A percentile compares a stretch with the other conserved stretches of the same genome.
Evolutionary conservation across 2,797 vertebrate genomes (phyloP).

Genomic region (Podarcis lilfordi): DNA sequence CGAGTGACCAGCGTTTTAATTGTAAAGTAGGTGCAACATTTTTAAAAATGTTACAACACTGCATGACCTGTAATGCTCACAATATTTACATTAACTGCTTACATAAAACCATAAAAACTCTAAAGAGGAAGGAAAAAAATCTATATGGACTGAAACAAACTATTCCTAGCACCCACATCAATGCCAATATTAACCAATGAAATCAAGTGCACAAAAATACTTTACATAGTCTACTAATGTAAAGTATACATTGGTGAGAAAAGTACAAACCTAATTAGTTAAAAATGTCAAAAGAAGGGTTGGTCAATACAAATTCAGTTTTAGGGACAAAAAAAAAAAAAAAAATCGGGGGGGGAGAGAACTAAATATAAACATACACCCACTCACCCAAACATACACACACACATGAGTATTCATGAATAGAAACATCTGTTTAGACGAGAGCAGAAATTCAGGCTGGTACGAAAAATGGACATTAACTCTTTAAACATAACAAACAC

Average conservation of each 20-base stretch:
- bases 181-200: conserved; percentile 76
- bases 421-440: conserved; percentile 50
- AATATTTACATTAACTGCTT: conserved; percentile 96
- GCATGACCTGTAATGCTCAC: conserved; percentile 95
- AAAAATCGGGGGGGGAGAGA: conserved; percentile 24
- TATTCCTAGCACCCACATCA: conserved; percentile 86
- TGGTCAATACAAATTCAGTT: conserved; percentile 71
- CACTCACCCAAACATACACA: conserved; percentile 4
- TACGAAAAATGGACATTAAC: conserved; percentile 66
- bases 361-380: conserved; percentile 35
- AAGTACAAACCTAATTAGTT: conserved; percentile 81
- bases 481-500: conserved; percentile 73
- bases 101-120: conserved; percentile 86
- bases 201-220: conserved; percentile 87
- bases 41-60: conserved; percentile 94
- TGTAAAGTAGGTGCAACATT: conserved; percentile 97
- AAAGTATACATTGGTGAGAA: conserved; percentile 85
- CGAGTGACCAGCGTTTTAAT: conserved; percentile 97
- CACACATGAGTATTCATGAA: conserved; percentile 63
- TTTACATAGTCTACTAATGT: conserved; percentile 84
- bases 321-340: conserved; percentile 55
- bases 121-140: conserved; percentile 68
- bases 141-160: conserved; percentile 82
- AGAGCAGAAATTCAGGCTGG: conserved; percentile 60
- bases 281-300: conserved; percentile 73